These are phyloP conservation scores for Aselliscus stoliczkanus DNA, from an alignment of 2,797 vertebrate species.

Conservation along the genomic window DNA sequence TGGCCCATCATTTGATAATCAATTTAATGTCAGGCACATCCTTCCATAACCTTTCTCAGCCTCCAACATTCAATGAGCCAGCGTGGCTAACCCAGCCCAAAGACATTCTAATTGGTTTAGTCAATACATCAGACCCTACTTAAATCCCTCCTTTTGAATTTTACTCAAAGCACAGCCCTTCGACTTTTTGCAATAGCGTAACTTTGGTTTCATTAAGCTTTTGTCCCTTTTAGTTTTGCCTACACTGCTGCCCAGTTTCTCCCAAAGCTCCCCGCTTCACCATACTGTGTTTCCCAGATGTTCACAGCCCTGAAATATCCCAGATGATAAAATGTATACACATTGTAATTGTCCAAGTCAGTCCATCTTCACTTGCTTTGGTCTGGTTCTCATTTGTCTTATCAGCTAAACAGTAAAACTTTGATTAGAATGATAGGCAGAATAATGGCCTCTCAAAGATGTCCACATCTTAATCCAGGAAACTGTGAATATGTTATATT, in stretches of 20 bases:
- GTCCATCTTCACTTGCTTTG: background rate
- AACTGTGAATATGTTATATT: background rate
- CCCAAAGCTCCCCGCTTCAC: background rate
- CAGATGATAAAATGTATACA: slow-evolving; percentile 21
- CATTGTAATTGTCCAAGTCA: slow-evolving; percentile 10
- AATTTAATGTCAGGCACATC: background rate
- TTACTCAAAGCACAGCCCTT: background rate
- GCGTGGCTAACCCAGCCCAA: background rate
- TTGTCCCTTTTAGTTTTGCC: slow-evolving; percentile 6
- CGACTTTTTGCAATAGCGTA: background rate
- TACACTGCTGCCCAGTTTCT: background rate
- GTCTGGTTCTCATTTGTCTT: slow-evolving; percentile 40
- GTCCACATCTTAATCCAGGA: background rate
- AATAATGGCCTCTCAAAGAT: background rate
- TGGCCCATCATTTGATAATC: background rate
- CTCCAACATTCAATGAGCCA: background rate
- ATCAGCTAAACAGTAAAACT: slow-evolving; percentile 11
- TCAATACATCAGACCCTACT: background rate
- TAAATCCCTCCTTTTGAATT: background rate
- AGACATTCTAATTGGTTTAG: background rate
- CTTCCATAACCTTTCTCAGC: background rate
- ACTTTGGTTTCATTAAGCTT: background rate
- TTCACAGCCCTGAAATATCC: background rate
- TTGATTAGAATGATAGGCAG: background rate
- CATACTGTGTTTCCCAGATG: background rate